Evolutionary conservation across 1,140 invertebrate genomes (phyloP).

Genomic region (Aphaenogaster rudis): DNA sequence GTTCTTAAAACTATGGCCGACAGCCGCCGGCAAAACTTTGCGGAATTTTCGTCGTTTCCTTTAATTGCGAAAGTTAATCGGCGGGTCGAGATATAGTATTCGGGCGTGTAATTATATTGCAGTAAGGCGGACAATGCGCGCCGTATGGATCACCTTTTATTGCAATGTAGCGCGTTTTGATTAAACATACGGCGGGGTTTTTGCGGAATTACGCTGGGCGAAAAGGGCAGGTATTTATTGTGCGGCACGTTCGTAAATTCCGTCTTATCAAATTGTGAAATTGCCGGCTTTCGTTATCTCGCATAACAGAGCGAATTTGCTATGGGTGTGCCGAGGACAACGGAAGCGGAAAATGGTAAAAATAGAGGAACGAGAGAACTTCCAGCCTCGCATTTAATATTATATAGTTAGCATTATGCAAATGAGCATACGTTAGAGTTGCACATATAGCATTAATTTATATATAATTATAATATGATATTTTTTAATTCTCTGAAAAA

Average conservation of each 20-base stretch:
- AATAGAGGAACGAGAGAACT: constrained; percentile 30
- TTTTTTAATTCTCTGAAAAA: constrained; percentile 17
- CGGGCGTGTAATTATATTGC: constrained; percentile 58
- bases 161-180: constrained; percentile 32
- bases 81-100: constrained; percentile 36
- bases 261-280: constrained; percentile 64
- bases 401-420: constrained; percentile 46
- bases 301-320: constrained; percentile 51
- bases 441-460: constrained; percentile 30
- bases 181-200: constrained; percentile 47
- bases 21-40: constrained; percentile 24
- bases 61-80: constrained; percentile 61
- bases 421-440: constrained; percentile 22
- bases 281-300: constrained; percentile 61
- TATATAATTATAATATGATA: constrained; percentile 16
- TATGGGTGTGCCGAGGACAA: constrained; percentile 32
- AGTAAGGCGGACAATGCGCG: constrained; percentile 20
- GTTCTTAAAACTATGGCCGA: constrained; percentile 45
- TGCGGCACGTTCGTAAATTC: constrained; percentile 54
- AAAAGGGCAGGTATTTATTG: constrained; percentile 54
- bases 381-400: constrained; percentile 23
- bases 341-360: constrained; percentile 47
- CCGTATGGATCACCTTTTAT: constrained; percentile 34
- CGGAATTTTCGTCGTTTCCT: constrained; percentile 36
- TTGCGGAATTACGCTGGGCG: constrained; percentile 37